Conservation (phyloP, 1,140 invertebrate species). For the Trypoxylus dichotomus region DNA sequence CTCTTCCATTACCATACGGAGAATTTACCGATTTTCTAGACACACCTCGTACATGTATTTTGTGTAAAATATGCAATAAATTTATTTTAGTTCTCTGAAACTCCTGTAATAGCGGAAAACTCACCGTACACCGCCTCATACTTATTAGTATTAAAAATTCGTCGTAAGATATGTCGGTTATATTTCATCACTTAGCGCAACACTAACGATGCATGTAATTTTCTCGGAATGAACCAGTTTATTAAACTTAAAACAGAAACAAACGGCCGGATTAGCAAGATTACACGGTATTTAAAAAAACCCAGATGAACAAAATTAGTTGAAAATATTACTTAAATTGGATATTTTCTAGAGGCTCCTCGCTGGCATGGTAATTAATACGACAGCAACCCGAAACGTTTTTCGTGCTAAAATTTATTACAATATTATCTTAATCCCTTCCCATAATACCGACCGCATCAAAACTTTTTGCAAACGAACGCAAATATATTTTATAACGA, state of each 20-base stretch:
- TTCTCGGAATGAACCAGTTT: not conserved
- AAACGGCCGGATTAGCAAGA: not conserved
- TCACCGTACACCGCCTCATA: too few species aligned
- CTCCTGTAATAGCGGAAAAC: too few species aligned
- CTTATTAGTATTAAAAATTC: too few species aligned
- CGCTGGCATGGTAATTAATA: constrained; percentile 4
- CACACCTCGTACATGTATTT: too few species aligned
- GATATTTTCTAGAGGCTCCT: not conserved
- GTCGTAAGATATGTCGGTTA: not conserved
- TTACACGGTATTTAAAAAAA: constrained; percentile 11
- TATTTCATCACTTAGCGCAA: not conserved
- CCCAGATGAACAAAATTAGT: not conserved
- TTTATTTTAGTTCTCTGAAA: too few species aligned
- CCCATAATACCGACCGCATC: constrained; percentile 8
- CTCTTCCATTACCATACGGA: too few species aligned
- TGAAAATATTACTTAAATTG: constrained; percentile 21
- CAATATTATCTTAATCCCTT: constrained; percentile 19
- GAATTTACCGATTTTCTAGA: too few species aligned
- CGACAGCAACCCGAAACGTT: constrained; percentile 11
- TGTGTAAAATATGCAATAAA: too few species aligned
- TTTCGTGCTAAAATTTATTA: constrained; percentile 15
- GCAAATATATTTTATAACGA: constrained; percentile 24
- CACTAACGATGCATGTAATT: not conserved
- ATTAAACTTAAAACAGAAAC: not conserved
- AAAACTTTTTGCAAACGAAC: constrained; percentile 24